These are phyloP conservation scores for Caradrina clavipalpis DNA, from an alignment of 2,888 invertebrate species.

Conservation along the genomic window DNA sequence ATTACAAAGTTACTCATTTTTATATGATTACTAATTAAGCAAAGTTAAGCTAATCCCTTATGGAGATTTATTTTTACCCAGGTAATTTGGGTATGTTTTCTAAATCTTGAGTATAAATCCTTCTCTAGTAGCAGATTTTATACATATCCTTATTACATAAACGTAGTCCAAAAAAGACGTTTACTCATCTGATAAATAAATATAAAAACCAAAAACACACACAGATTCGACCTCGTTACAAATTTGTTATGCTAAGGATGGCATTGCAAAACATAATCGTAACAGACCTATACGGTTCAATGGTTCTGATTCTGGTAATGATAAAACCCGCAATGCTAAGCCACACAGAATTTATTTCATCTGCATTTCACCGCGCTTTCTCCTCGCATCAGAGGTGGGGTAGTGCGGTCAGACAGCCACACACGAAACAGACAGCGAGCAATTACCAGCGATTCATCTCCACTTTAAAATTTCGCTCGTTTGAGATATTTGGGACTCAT, in stretches of 20 bases:
- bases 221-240: conserved; percentile 4
- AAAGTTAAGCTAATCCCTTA: background rate
- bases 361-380: conserved; percentile 70
- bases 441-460: conserved; percentile 6
- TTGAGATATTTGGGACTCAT: background rate
- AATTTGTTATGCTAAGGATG: conserved; percentile 1
- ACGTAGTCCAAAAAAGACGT: background rate
- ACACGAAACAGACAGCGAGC: conserved; percentile 18
- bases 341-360: conserved; percentile 50
- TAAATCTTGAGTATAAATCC: background rate
- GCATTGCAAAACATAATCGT: conserved; percentile 16
- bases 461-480: background rate
- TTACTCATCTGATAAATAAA: background rate
- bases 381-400: conserved; percentile 54
- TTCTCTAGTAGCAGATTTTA: background rate
- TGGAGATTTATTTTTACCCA: background rate
- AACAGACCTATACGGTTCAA: conserved; percentile 20
- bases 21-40: background rate
- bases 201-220: background rate
- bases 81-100: background rate
- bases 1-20: background rate
- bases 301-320: conserved; percentile 12
- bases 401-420: conserved; percentile 40
- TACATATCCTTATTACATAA: background rate
- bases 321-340: conserved; percentile 40